Conservation (phyloP, 2,888 invertebrate genomes). For the Idaea straminata region DNA sequence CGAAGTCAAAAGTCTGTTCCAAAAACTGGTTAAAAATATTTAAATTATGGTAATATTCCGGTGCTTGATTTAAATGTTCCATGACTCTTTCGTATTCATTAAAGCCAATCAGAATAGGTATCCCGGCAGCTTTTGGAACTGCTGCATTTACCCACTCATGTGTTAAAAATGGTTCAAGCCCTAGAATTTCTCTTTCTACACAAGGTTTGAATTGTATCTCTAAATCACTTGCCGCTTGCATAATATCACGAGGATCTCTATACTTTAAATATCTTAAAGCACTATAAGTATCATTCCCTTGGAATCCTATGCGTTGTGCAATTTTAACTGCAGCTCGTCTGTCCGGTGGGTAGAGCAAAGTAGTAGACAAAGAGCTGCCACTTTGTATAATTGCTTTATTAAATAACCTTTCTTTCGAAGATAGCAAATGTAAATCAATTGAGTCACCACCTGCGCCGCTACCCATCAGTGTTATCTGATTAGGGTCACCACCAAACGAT, state of each 20-base stretch:
- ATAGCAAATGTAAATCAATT: constrained; percentile 49
- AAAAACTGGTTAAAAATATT: constrained; percentile 30
- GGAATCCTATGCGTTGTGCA: constrained; percentile 39
- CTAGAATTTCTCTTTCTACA: constrained; percentile 45
- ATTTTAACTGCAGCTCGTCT: constrained; percentile 38
- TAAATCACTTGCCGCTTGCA: constrained; percentile 32
- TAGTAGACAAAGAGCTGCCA: constrained; percentile 38
- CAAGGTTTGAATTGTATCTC: constrained; percentile 44
- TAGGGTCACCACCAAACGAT: constrained; percentile 52
- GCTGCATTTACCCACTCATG: constrained; percentile 38
- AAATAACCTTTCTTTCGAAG: constrained; percentile 40
- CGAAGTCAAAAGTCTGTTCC: constrained; percentile 30
- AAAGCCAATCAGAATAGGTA: constrained; percentile 50
- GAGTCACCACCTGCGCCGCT: constrained; percentile 50
- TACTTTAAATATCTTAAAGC: constrained; percentile 40
- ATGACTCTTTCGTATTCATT: constrained; percentile 41
- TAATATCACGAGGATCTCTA: constrained; percentile 33
- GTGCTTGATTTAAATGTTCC: constrained; percentile 21
- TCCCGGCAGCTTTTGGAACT: constrained; percentile 39
- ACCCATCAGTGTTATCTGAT: constrained; percentile 50
- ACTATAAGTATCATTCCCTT: constrained; percentile 29
- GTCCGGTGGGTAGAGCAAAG: constrained; percentile 36
- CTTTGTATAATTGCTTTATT: constrained; percentile 49
- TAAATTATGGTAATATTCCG: constrained; percentile 31
- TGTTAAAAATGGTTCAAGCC: constrained; percentile 43